Base-by-base conservation (phyloP, 2,888 invertebrate species). In the Peribatodes rhomboidaria region DNA sequence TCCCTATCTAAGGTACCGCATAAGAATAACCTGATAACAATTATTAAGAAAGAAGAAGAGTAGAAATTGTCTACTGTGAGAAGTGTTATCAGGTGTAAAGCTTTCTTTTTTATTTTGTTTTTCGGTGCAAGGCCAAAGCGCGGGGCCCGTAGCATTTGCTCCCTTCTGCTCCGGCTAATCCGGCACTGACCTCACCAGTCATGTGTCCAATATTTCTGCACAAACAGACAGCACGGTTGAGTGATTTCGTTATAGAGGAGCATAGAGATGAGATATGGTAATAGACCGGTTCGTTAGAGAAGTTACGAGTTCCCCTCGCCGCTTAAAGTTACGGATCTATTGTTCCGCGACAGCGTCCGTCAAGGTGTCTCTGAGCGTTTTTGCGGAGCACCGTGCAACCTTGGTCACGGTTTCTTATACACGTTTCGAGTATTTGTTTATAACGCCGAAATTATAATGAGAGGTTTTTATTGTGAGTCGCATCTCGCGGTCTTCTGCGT, bases 261-360 rank as follows among this genome's bases (percentile, higher is more conserved):
- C n/a, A 10, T 11, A 20, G 13, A 18, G 16, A 41, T 18, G 9
- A 42, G 11, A 20, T 42, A 18, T 18, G 11, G 18, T 42, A 42
- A 16, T 16, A 4, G 7, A 41, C 41, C 14, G 16, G 9, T 41
- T 10, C 10, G 10, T 42, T 18, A 31, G 31, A 37, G 44, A 53
- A 59, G 59, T 63, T 52, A 67, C 33, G 47, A 58, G 58, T 50
- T 66, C 61, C 55, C 27, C 16, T 14, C 37, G 31, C n/a, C 46
- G 42, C 62, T 62, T 64, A 60, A 57, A 71, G 57, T 68, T 65
- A 69, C 61, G 56, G 54, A 61, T 74, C 70, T 70, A 75, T 75
- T 73, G 70, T 74, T 69, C 67, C 61, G 54, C 65, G 68, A 67
- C 73, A 60, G 55, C 62, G 58, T 71, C 65, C 68, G 74, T 75